Evolutionary conservation across 2,797 vertebrate genomes (phyloP).

Genomic region (Thunnus albacares): DNA sequence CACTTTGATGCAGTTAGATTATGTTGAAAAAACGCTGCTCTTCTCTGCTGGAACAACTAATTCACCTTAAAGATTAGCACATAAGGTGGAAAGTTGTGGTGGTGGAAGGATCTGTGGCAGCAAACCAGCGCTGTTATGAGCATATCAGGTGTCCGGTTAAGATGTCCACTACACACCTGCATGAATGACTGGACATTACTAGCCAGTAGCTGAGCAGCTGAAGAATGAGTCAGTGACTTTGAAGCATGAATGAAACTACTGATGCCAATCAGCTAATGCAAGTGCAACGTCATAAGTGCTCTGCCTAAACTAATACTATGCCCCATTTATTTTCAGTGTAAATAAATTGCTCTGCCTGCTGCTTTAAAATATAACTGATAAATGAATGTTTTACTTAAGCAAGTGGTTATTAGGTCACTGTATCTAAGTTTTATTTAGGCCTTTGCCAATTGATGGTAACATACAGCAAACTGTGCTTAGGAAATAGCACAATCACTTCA

Average conservation of each 20-base stretch:
- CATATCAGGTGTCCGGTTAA: not conserved
- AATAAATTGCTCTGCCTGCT: constrained; percentile 13
- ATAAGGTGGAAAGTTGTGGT: not conserved
- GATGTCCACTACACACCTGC: not conserved
- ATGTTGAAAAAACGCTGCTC: not conserved
- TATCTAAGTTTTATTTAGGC: constrained; percentile 31
- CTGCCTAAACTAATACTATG: too few species aligned
- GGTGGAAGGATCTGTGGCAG: not conserved
- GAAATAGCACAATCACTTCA: not conserved
- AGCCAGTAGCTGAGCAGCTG: constrained; percentile 1
- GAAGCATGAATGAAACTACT: too few species aligned
- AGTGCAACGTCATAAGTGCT: too few species aligned
- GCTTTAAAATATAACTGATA: constrained; percentile 44
- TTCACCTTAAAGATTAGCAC: not conserved
- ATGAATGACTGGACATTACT: not conserved
- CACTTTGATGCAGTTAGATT: not conserved
- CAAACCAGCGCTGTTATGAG: not conserved
- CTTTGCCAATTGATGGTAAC: constrained; percentile 47
- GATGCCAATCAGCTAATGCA: too few species aligned
- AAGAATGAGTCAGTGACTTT: constrained; percentile 10
- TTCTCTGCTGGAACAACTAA: not conserved
- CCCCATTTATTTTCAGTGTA: constrained; percentile 19
- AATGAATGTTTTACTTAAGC: constrained; percentile 40
- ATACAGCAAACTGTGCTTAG: constrained; percentile 25
- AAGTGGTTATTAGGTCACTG: constrained; percentile 33